Percentiles rank a stretch among this genome's conserved stretches.
These are phyloP conservation scores for Odontomyia ornata DNA, from an alignment of 2,888 invertebrate species.

Conservation along the genomic window DNA sequence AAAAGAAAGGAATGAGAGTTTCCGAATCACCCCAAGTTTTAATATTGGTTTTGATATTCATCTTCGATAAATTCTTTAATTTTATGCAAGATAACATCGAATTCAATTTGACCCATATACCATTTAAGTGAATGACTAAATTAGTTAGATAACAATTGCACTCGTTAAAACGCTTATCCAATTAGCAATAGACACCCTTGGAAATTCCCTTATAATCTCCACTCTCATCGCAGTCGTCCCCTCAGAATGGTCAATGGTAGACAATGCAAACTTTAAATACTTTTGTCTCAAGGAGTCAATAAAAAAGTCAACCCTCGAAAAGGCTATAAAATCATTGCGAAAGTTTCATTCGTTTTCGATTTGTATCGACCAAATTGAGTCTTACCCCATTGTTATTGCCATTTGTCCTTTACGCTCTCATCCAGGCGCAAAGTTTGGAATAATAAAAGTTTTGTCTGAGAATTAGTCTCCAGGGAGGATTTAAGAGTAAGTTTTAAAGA, in stretches of 20 bases:
- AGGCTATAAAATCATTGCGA: slow-evolving; percentile 30
- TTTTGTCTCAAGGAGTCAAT: slow-evolving; percentile 18
- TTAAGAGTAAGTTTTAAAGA: slow-evolving; percentile 38
- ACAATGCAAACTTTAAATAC: slow-evolving; percentile 17
- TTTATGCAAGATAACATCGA: neutral
- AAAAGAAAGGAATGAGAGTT: neutral
- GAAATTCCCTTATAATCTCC: neutral
- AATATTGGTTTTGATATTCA: too few species aligned
- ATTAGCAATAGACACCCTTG: neutral
- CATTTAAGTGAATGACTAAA: neutral
- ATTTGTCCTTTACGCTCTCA: slow-evolving; percentile 9
- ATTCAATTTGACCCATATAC: neutral
- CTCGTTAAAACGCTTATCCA: neutral
- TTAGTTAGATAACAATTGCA: neutral
- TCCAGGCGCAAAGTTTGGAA: slow-evolving; percentile 7
- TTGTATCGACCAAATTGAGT: slow-evolving; percentile 38
- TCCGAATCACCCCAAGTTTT: neutral
- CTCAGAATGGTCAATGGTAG: neutral
- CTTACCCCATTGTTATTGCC: neutral
- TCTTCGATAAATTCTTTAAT: neutral
- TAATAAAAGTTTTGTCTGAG: slow-evolving; percentile 42
- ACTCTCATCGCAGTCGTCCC: neutral
- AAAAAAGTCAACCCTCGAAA: slow-evolving; percentile 20
- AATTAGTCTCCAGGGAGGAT: slow-evolving; percentile 32
- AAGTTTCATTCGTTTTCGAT: slow-evolving; percentile 39